phyloP scores from a whole-genome alignment of 1,140 invertebrate genomes.

The Euwallacea similis region DNA sequence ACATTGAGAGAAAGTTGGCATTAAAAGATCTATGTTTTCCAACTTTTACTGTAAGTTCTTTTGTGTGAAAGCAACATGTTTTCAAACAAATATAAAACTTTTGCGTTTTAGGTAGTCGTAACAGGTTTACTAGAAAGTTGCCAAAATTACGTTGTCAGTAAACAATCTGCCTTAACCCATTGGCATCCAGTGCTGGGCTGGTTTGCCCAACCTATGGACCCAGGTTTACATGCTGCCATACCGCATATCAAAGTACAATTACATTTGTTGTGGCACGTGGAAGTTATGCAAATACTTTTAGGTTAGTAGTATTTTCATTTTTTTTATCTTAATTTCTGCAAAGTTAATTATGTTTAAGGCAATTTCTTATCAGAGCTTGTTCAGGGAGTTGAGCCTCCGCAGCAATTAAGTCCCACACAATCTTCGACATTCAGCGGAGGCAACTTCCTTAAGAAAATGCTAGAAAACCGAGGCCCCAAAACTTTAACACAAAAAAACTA shows the following conservation, averaged over 20 bases:
- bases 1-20: constrained; percentile 68
- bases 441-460: constrained; percentile 58
- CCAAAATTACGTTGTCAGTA: constrained; percentile 81
- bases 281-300: constrained; percentile 56
- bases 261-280: constrained; percentile 78
- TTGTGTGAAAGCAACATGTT: neutral
- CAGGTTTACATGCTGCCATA: constrained; percentile 80
- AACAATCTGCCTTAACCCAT: constrained; percentile 87
- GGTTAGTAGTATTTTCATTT: constrained; percentile 40
- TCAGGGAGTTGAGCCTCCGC: constrained; percentile 53
- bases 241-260: constrained; percentile 80
- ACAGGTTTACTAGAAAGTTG: constrained; percentile 80
- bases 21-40: constrained; percentile 65
- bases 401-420: constrained; percentile 45
- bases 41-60: constrained; percentile 66
- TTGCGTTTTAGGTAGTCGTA: constrained; percentile 67
- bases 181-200: constrained; percentile 98
- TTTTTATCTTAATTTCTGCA: constrained; percentile 10
- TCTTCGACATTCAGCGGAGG: constrained; percentile 53
- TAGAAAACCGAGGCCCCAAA: constrained; percentile 60
- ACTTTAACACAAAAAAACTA: constrained; percentile 65
- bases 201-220: constrained; percentile 86
- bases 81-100: neutral
- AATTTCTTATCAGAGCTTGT: constrained; percentile 58
- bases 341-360: constrained; percentile 46